A percentile compares a stretch with the other conserved stretches of the same genome.
Conservation (phyloP, 2,888 invertebrate genomes). For the Heteropelma amictum region DNA sequence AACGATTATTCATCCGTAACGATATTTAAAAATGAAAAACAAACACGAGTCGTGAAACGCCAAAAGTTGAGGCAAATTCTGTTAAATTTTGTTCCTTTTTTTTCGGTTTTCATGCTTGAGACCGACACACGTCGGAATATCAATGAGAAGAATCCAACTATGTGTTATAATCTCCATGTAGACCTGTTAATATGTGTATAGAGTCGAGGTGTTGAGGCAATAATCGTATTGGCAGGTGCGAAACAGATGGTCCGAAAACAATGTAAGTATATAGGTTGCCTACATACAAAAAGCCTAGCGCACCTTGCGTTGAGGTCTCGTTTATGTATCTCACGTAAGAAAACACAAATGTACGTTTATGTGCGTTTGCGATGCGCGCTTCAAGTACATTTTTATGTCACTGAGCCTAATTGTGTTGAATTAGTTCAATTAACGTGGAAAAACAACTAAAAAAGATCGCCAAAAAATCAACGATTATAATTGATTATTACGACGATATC, state of each 20-base stretch:
- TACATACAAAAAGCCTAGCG: constrained; percentile 20
- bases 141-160: constrained; percentile 1
- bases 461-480: too few species aligned
- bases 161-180: constrained; percentile 31
- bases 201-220: constrained; percentile 60
- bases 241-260: constrained; percentile 72
- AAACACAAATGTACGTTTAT: not conserved
- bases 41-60: not conserved
- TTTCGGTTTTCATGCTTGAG: not conserved
- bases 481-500: too few species aligned
- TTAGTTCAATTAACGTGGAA: too few species aligned
- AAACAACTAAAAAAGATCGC: too few species aligned
- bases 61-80: not conserved
- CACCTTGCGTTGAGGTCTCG: constrained; percentile 37
- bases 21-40: too few species aligned
- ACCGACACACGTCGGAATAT: not conserved
- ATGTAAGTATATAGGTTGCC: too few species aligned
- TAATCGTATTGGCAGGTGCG: constrained; percentile 73
- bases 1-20: too few species aligned
- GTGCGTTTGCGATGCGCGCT: not conserved
- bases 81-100: not conserved
- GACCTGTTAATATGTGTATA: constrained; percentile 35
- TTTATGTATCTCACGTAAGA: too few species aligned
- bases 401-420: too few species aligned
- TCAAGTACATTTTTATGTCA: not conserved